Evolutionary conservation across 1,140 invertebrate genomes (phyloP).

Genomic region (Eriocheir sinensis): DNA sequence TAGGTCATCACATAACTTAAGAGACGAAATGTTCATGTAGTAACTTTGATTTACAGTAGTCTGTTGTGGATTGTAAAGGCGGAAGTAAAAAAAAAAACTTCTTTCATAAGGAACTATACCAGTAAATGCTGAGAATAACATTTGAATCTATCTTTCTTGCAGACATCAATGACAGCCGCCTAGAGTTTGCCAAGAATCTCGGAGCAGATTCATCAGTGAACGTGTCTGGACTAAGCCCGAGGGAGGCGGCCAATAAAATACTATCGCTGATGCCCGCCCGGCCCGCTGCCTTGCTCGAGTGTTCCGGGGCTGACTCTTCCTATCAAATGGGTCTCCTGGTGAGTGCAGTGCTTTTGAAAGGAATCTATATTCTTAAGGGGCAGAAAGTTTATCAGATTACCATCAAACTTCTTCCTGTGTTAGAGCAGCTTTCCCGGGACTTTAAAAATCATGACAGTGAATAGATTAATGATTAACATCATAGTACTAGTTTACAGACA

Average conservation of each 20-base stretch:
- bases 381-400: too few relatives aligned
- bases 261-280: constrained; percentile 85
- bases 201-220: constrained; percentile 82
- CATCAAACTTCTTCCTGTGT: too few relatives aligned
- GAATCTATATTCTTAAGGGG: too few relatives aligned
- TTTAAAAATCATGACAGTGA: too few relatives aligned
- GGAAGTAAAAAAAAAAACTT: not conserved
- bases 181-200: constrained; percentile 82
- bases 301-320: constrained; percentile 90
- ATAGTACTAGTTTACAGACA: too few relatives aligned
- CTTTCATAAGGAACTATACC: constrained; percentile 10
- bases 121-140: not conserved
- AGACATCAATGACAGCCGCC: constrained; percentile 81
- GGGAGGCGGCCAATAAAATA: constrained; percentile 86
- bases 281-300: constrained; percentile 93
- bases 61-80: too few relatives aligned
- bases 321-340: constrained; percentile 90
- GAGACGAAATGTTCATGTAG: too few relatives aligned
- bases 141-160: constrained; percentile 32
- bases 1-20: too few relatives aligned
- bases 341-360: too few relatives aligned
- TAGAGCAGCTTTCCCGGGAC: too few relatives aligned
- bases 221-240: constrained; percentile 81
- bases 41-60: too few relatives aligned
- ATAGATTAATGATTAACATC: too few relatives aligned